Evolutionary conservation across 2,888 invertebrate species (phyloP).

Genomic region (Agonopterix arenella): DNA sequence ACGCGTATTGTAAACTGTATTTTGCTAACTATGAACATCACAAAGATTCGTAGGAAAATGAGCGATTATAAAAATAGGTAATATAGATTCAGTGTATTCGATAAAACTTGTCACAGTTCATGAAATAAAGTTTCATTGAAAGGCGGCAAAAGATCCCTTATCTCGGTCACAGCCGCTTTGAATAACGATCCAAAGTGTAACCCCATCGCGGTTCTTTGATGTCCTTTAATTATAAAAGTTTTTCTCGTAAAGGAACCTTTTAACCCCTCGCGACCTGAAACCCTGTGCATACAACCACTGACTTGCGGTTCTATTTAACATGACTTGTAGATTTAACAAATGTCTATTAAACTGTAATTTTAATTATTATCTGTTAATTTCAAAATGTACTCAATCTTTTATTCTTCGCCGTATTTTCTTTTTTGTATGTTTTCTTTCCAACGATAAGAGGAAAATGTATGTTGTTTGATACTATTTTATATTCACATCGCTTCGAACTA

Average conservation of each 20-base stretch:
- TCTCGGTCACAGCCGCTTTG: conserved; percentile 66
- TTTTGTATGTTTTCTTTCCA: conserved; percentile 10
- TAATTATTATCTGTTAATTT: not conserved
- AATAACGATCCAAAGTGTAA: conserved; percentile 71
- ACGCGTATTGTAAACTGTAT: no score
- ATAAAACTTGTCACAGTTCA: conserved; percentile 56
- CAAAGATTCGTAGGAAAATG: no score
- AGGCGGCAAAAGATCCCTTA: conserved; percentile 64
- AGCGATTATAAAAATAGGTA: not conserved
- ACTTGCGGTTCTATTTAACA: conserved; percentile 16
- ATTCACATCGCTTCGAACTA: conserved; percentile 46
- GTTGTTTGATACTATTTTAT: conserved; percentile 45
- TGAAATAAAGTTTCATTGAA: conserved; percentile 62
- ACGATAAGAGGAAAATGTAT: conserved; percentile 31
- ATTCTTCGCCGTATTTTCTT: no score
- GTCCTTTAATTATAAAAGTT: conserved; percentile 74
- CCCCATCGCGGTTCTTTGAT: conserved; percentile 71
- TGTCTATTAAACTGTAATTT: not conserved
- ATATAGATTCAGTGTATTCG: conserved; percentile 7
- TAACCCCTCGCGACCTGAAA: conserved; percentile 16
- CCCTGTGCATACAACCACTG: conserved; percentile 19
- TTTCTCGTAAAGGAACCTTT: conserved; percentile 61
- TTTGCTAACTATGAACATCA: no score
- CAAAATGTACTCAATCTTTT: no score
- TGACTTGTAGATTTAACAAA: conserved; percentile 15